These are phyloP conservation scores for Anolis apletophallus DNA, from an alignment of 2,797 vertebrate genomes.

Conservation along the genomic window DNA sequence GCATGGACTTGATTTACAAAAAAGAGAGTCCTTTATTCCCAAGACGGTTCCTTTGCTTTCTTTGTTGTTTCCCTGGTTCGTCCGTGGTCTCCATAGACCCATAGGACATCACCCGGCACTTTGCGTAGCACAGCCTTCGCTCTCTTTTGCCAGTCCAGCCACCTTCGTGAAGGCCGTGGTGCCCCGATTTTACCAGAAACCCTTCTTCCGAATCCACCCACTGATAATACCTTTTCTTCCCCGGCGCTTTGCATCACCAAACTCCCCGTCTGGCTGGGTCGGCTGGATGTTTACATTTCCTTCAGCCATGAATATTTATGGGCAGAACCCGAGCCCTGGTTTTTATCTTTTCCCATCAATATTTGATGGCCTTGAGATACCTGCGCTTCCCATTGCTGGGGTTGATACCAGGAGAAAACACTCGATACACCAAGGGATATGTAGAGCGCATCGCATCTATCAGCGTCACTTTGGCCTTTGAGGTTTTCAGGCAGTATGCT, in stretches of 20 bases:
- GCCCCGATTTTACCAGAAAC: no score
- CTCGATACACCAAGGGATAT: neutral
- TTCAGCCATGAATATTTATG: constrained; percentile 32
- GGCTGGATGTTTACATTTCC: neutral
- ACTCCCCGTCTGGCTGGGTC: neutral
- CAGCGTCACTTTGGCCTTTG: neutral
- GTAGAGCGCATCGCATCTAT: neutral
- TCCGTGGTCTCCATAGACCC: neutral
- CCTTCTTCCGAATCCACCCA: neutral
- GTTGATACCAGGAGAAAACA: constrained; percentile 8
- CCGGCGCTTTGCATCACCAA: neutral
- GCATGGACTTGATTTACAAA: neutral
- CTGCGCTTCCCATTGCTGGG: constrained; percentile 16
- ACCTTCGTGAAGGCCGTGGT: neutral
- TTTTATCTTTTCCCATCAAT: constrained; percentile 33
- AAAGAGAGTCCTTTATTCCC: neutral
- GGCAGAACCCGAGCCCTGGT: constrained; percentile 22
- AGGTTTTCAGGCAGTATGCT: no score
- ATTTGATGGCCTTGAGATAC: constrained; percentile 26
- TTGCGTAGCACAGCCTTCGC: neutral
- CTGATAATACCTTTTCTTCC: neutral
- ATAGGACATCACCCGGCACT: neutral
- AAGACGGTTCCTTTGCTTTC: no score
- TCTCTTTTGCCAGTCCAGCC: no score
- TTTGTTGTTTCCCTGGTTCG: no score